Evolutionary conservation across 2,797 vertebrate genomes (phyloP).

Genomic region (Tokudaia muenninki): DNA sequence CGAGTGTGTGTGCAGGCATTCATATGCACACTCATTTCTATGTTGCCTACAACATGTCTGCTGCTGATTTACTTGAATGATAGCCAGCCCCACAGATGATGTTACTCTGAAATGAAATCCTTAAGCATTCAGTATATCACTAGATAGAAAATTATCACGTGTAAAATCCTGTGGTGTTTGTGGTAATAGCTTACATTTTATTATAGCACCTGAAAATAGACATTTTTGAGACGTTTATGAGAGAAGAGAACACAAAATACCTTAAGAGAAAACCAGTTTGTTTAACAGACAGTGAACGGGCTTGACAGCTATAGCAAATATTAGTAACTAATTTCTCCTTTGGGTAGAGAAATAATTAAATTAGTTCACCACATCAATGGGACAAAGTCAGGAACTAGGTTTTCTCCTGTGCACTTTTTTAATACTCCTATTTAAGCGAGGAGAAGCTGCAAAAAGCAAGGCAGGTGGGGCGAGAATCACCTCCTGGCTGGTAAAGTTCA

Average conservation of each 20-base stretch:
- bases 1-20: too few relatives aligned
- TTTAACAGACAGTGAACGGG: constrained; percentile 33
- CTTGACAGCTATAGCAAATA: background rate
- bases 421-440: background rate
- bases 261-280: constrained; percentile 41
- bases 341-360: constrained; percentile 53
- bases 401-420: background rate
- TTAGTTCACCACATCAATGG: background rate
- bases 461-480: background rate
- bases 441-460: background rate
- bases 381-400: constrained; percentile 35
- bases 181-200: constrained; percentile 53
- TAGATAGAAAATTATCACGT: constrained; percentile 28
- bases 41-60: background rate
- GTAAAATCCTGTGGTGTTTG: constrained; percentile 58
- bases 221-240: constrained; percentile 55
- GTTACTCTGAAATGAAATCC: constrained; percentile 20
- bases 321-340: constrained; percentile 30
- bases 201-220: constrained; percentile 1
- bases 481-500: background rate
- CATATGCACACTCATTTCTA: background rate
- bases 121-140: constrained; percentile 19
- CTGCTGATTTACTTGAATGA: background rate
- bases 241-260: constrained; percentile 39
- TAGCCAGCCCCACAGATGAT: background rate